A percentile compares a stretch with the other conserved stretches of the same genome.
Conservation (phyloP, 2,797 vertebrate genomes). For the Sebastes itinus region DNA sequence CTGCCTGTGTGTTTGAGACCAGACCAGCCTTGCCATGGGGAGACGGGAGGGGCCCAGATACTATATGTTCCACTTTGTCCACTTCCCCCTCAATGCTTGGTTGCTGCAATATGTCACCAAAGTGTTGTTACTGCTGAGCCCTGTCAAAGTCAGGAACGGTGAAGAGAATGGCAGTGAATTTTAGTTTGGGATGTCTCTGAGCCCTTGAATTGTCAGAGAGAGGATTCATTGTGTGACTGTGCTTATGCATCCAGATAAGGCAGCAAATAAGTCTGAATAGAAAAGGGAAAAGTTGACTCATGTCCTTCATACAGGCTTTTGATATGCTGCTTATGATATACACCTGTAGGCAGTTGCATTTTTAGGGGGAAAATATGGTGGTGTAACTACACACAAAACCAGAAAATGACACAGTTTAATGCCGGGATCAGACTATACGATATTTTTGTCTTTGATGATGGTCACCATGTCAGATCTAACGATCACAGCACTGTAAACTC, state of each 20-base stretch:
- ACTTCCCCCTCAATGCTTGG: slow-evolving; percentile 37
- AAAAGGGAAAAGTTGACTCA: neutral
- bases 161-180: neutral
- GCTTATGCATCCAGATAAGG: neutral
- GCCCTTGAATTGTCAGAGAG: neutral
- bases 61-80: slow-evolving; percentile 45
- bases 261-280: neutral
- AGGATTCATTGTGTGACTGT: neutral
- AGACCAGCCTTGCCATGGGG: slow-evolving; percentile 74
- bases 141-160: neutral
- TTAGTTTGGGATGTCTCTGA: neutral
- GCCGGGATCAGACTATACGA: no score
- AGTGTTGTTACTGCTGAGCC: slow-evolving; percentile 2
- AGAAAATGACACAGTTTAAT: neutral
- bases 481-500: no score
- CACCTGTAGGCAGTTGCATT: neutral
- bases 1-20: slow-evolving; percentile 72
- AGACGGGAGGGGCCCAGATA: slow-evolving; percentile 53
- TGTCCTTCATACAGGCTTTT: neutral
- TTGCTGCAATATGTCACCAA: slow-evolving; percentile 31
- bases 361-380: neutral
- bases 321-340: neutral
- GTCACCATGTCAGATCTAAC: no score
- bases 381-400: neutral
- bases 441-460: no score